Conservation (phyloP, 2,113 vertebrate genomes). For the Rhadina sibilatrix region DNA sequence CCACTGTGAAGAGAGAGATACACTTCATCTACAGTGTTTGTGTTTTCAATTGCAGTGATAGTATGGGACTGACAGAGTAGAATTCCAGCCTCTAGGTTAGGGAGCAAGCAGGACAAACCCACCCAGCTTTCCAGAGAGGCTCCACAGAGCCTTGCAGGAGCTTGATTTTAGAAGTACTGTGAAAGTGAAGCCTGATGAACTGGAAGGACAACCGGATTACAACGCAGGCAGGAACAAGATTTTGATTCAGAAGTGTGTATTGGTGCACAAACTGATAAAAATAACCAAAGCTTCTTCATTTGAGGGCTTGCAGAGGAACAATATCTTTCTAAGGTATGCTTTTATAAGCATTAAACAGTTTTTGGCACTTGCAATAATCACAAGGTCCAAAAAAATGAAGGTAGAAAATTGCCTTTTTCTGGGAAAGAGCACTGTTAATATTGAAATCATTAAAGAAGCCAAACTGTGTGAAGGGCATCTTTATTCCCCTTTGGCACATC, state of each 20-base stretch:
- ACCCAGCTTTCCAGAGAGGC: not conserved
- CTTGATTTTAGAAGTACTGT: not conserved
- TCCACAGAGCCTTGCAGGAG: not conserved
- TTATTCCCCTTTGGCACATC: constrained; percentile 55
- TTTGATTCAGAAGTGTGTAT: not conserved
- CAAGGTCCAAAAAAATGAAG: not conserved
- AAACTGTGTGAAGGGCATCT: constrained; percentile 50
- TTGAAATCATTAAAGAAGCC: constrained; percentile 51
- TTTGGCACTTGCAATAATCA: constrained; percentile 29
- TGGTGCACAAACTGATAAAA: not conserved
- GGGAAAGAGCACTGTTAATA: constrained; percentile 53
- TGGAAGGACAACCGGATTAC: not conserved
- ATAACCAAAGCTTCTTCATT: not conserved
- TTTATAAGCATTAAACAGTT: constrained; percentile 39
- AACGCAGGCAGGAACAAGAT: not conserved
- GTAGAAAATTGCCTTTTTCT: constrained; percentile 57
- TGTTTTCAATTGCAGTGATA: not conserved
- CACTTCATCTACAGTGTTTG: not conserved
- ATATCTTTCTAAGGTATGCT: not conserved
- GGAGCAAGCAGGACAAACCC: not conserved
- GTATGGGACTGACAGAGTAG: not conserved
- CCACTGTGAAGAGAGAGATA: not conserved
- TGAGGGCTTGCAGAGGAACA: not conserved
- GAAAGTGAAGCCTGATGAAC: not conserved
- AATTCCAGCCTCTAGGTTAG: not conserved